Percentiles rank a stretch among this genome's conserved stretches.
Evolutionary conservation across 2,888 invertebrate genomes (phyloP).

Genomic region (Drosophila anomelani): DNA sequence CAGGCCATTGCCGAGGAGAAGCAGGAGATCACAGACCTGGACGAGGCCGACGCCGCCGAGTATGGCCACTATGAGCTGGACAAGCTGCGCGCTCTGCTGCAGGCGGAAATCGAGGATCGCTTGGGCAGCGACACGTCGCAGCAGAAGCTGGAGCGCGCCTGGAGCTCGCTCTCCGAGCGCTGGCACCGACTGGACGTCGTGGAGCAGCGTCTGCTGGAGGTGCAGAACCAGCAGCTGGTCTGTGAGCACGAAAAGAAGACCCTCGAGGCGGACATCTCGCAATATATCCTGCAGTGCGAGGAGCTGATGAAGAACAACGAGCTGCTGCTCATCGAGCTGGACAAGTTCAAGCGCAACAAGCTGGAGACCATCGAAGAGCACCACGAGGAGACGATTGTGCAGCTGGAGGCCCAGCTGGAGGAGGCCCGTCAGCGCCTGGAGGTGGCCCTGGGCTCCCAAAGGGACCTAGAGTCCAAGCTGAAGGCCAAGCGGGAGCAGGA

Average conservation of each 20-base stretch:
- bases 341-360: slow-evolving; percentile 87
- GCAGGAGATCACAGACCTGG: slow-evolving; percentile 82
- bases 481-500: neutral
- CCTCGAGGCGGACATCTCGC: slow-evolving; percentile 85
- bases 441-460: slow-evolving; percentile 38
- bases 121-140: slow-evolving; percentile 46
- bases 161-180: slow-evolving; percentile 86
- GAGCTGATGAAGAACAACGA: slow-evolving; percentile 90
- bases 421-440: slow-evolving; percentile 82
- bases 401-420: slow-evolving; percentile 88
- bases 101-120: slow-evolving; percentile 64
- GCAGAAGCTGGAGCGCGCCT: slow-evolving; percentile 79
- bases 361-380: slow-evolving; percentile 90
- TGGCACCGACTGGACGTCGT: slow-evolving; percentile 85
- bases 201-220: slow-evolving; percentile 83
- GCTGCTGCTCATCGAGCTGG: slow-evolving; percentile 88
- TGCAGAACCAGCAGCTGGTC: slow-evolving; percentile 85
- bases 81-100: slow-evolving; percentile 70
- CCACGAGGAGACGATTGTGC: slow-evolving; percentile 89
- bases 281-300: slow-evolving; percentile 87
- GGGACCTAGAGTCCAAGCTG: slow-evolving; percentile 35
- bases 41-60: slow-evolving; percentile 67
- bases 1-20: slow-evolving; percentile 80
- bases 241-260: slow-evolving; percentile 86
- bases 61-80: slow-evolving; percentile 61